Evolutionary conservation across 2,888 invertebrate species (phyloP).

Genomic region (Bellardia pandia): DNA sequence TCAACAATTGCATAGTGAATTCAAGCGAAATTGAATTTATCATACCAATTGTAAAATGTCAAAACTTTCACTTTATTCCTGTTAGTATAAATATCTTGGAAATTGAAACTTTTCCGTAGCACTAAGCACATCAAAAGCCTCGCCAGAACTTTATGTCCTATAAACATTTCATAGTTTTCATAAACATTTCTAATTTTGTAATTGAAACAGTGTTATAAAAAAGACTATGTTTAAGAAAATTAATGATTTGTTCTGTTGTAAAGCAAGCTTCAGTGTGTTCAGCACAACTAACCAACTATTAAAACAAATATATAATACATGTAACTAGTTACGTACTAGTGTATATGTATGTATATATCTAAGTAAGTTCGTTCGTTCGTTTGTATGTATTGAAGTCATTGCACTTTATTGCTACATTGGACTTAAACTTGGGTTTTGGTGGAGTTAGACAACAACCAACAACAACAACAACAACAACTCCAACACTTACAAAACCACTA

Average conservation of each 20-base stretch:
- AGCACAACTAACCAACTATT: conserved; percentile 38
- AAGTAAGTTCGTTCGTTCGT: not conserved
- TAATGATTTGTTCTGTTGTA: conserved; percentile 8
- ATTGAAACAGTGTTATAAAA: conserved; percentile 20
- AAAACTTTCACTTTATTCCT: too few species aligned
- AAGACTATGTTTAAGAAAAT: not conserved
- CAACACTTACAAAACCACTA: conserved; percentile 29
- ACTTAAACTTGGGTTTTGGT: conserved; percentile 64
- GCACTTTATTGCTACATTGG: conserved; percentile 67
- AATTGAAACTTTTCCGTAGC: too few species aligned
- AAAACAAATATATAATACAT: not conserved
- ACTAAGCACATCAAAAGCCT: too few species aligned
- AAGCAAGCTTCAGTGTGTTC: conserved; percentile 24
- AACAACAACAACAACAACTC: not conserved
- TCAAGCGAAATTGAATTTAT: too few species aligned
- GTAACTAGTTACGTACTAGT: not conserved
- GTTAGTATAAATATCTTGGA: too few species aligned
- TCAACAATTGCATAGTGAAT: too few species aligned
- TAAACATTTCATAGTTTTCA: not conserved
- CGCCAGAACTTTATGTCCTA: too few species aligned
- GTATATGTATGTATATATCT: not conserved
- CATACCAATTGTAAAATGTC: too few species aligned
- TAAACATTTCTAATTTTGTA: not conserved
- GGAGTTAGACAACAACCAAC: not conserved
- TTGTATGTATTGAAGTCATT: conserved; percentile 59